Evolutionary conservation across 2,888 invertebrate genomes (phyloP).

Genomic region (Drosophila diplacantha): DNA sequence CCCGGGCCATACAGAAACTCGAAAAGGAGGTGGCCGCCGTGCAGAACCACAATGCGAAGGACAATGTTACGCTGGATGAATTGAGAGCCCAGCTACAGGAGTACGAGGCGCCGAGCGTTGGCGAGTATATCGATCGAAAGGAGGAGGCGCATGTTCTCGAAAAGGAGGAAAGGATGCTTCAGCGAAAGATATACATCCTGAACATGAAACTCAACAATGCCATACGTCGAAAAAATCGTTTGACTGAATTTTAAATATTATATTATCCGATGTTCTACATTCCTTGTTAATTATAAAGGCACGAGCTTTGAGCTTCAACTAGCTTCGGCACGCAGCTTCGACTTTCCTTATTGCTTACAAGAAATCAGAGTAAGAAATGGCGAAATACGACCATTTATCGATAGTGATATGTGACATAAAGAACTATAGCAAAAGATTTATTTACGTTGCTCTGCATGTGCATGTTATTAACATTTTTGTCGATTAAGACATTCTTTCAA

Average conservation of each 20-base stretch:
- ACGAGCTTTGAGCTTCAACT: too few species aligned
- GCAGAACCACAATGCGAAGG: slow-evolving; percentile 75
- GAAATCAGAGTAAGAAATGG: too few species aligned
- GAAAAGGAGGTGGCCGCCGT: slow-evolving; percentile 74
- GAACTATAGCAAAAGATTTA: too few species aligned
- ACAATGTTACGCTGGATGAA: slow-evolving; percentile 71
- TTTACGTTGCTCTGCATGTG: too few species aligned
- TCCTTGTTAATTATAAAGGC: not conserved
- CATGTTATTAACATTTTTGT: too few species aligned
- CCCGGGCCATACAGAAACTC: slow-evolving; percentile 77
- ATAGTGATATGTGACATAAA: too few species aligned
- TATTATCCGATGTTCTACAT: not conserved
- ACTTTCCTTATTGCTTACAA: not conserved
- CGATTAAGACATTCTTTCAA: too few species aligned
- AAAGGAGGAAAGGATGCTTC: slow-evolving; percentile 74
- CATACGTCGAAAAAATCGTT: slow-evolving; percentile 52
- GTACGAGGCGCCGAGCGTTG: slow-evolving; percentile 79
- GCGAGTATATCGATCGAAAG: slow-evolving; percentile 79
- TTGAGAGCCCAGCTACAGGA: slow-evolving; percentile 75
- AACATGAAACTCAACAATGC: slow-evolving; percentile 74
- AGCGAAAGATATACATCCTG: slow-evolving; percentile 73
- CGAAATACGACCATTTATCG: too few species aligned
- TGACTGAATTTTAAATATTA: slow-evolving; percentile 3
- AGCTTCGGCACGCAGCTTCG: not conserved
- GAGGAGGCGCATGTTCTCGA: slow-evolving; percentile 77